phyloP scores from a whole-genome alignment of 2,797 vertebrate species.

The Xenopus petersii region DNA sequence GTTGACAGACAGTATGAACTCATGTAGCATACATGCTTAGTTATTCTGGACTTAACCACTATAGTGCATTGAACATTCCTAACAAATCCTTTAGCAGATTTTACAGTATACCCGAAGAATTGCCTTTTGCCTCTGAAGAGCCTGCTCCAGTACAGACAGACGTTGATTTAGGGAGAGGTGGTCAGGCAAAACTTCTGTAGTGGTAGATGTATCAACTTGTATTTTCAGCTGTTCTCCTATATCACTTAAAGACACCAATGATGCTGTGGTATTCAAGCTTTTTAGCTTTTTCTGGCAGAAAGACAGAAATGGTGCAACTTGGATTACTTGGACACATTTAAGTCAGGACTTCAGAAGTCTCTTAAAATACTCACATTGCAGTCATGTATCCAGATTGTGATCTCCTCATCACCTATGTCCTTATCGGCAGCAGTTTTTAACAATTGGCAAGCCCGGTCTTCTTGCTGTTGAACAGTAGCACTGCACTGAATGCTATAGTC shows the following conservation, averaged over 20 bases:
- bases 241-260: conserved; percentile 76
- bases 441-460: conserved; percentile 70
- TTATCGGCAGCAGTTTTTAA: conserved; percentile 76
- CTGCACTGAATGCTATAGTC: conserved; percentile 72
- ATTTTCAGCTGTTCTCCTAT: conserved; percentile 84
- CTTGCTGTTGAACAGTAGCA: conserved; percentile 69
- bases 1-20: too few species aligned
- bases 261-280: conserved; percentile 69
- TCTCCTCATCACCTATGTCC: conserved; percentile 84
- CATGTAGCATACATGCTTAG: too few species aligned
- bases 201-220: conserved; percentile 83
- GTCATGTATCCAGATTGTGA: conserved; percentile 78
- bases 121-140: conserved; percentile 80
- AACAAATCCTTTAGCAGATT: too few species aligned
- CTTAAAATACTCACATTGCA: conserved; percentile 71
- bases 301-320: conserved; percentile 3
- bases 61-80: too few species aligned
- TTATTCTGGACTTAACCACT: too few species aligned
- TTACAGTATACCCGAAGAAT: conserved; percentile 74
- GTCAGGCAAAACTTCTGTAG: conserved; percentile 82
- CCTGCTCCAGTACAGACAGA: conserved; percentile 74
- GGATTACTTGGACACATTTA: too few species aligned
- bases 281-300: conserved; percentile 73
- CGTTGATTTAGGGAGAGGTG: conserved; percentile 78
- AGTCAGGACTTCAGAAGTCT: too few species aligned